A percentile compares a stretch with the other conserved stretches of the same genome.
These are phyloP conservation scores for Peromyscus nudipes DNA, from an alignment of 2,797 vertebrate species.

Conservation along the genomic window DNA sequence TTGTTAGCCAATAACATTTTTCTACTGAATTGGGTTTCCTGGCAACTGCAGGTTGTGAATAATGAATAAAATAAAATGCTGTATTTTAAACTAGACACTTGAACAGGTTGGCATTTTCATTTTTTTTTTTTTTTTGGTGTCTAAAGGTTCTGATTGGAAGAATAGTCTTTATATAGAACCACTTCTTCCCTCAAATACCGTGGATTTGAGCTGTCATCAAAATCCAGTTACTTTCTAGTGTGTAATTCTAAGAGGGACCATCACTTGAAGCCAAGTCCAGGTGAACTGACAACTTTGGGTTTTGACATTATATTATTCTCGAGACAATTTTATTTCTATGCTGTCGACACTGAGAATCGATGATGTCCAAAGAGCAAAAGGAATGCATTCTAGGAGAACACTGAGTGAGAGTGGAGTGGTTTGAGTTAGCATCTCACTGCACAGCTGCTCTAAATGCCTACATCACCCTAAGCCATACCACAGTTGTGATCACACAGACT, in stretches of 20 bases:
- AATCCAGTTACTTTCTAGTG: background rate
- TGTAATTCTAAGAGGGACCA: background rate
- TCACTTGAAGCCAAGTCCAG: background rate
- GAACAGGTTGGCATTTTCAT: conserved; percentile 30
- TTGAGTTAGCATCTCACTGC: background rate
- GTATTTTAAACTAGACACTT: conserved; percentile 36
- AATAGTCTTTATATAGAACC: background rate
- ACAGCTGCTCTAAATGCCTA: background rate
- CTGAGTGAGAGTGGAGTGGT: background rate
- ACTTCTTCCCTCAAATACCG: background rate
- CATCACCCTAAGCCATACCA: background rate
- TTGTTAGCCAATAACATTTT: background rate
- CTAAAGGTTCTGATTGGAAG: conserved; percentile 21
- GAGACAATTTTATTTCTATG: background rate
- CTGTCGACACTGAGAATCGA: background rate
- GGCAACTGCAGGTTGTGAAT: conserved; percentile 5
- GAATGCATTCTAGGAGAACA: background rate
- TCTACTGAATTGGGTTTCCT: background rate
- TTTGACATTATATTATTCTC: background rate
- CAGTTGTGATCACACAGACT: background rate
- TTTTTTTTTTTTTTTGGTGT: background rate
- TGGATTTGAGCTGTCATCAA: background rate
- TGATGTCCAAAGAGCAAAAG: background rate
- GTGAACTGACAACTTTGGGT: background rate
- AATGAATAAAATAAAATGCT: background rate